These are phyloP conservation scores for Plecotus auritus DNA, from an alignment of 2,113 vertebrate species.

Conservation along the genomic window DNA sequence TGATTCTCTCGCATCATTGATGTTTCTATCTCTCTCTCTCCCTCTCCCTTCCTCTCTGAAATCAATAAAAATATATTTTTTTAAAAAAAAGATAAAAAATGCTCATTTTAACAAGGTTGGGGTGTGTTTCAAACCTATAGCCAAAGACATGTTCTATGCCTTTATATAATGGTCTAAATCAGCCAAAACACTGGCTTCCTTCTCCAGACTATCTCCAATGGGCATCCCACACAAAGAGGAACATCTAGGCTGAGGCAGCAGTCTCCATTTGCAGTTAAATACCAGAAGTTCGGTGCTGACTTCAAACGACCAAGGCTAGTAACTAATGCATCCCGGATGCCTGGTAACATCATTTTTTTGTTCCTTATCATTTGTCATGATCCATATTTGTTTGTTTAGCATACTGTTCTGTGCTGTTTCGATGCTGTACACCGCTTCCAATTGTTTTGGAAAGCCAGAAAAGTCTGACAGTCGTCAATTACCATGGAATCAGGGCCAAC, in stretches of 20 bases:
- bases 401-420: neutral
- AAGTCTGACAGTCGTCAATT: neutral
- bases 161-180: neutral
- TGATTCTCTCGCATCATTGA: no score
- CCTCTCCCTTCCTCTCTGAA: no score
- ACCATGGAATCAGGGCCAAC: neutral
- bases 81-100: neutral
- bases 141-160: neutral
- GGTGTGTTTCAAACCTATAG: neutral
- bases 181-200: neutral
- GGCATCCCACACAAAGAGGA: neutral
- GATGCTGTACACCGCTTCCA: neutral
- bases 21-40: no score
- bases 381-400: neutral
- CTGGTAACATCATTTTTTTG: neutral
- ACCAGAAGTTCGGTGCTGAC: neutral
- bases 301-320: neutral
- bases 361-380: neutral
- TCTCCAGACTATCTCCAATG: neutral
- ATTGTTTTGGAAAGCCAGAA: neutral
- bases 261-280: neutral
- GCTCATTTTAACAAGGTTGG: neutral
- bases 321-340: neutral
- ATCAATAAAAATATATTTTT: no score
- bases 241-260: neutral